Conservation (phyloP, 2,888 invertebrate species). For the Orthonychiurus folsomi region DNA sequence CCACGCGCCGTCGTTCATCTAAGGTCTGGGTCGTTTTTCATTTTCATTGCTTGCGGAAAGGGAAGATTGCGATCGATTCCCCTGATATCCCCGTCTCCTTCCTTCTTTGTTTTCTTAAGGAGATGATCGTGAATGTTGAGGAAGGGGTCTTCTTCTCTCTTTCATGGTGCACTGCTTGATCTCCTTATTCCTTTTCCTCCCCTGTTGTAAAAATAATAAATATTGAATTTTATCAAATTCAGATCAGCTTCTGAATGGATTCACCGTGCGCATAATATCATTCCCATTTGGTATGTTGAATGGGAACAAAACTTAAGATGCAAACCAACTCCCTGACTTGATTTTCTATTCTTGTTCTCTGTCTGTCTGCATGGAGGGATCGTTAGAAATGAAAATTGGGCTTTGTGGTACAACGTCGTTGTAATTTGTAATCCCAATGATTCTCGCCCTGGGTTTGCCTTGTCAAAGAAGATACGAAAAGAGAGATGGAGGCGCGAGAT, state of each 20-base stretch:
- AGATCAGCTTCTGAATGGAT: not conserved
- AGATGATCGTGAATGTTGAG: too few species aligned
- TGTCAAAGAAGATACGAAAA: not conserved
- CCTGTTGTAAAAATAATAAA: not conserved
- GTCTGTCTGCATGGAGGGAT: not conserved
- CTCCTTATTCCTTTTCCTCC: too few species aligned
- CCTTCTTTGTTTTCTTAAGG: not conserved
- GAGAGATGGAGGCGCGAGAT: not conserved
- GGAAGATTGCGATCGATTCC: not conserved
- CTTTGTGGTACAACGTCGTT: not conserved
- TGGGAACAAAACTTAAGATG: not conserved
- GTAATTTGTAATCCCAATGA: not conserved
- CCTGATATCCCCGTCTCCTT: not conserved
- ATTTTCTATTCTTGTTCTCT: not conserved
- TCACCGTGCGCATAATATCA: not conserved
- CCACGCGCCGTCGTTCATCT: not conserved
- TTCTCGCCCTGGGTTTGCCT: not conserved
- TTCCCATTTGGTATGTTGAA: not conserved
- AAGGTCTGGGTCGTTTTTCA: not conserved
- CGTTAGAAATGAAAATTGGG: not conserved
- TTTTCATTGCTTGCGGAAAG: constrained; percentile 1
- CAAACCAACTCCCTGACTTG: not conserved
- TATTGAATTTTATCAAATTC: not conserved
- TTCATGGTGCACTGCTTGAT: too few species aligned
- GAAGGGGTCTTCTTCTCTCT: too few species aligned